Base-by-base conservation (phyloP, 2,113 vertebrate species). In the Potamarius usumacintae region DNA sequence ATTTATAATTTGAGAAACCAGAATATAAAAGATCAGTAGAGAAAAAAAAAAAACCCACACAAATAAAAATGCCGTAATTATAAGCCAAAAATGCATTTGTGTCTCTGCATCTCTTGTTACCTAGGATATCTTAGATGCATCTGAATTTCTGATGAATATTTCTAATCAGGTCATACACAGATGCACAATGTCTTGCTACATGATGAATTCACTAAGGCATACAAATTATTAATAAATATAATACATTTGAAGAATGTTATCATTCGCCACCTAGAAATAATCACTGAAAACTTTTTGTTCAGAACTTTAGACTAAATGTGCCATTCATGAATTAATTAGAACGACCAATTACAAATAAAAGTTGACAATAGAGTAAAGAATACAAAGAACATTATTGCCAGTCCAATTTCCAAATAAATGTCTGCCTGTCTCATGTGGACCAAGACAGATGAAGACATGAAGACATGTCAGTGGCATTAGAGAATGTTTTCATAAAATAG, bases 211-310 rank as follows among this genome's bases (percentile, higher is more conserved):
- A 52, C 10, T 25, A n/a, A 85, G 71, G 74, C 22, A 88, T 88
- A 92, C 93, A 91, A 93, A 92, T 89, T 90, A 93, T 92, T 89
- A 93, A 83, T 79, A 82, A 86, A 86, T 76, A 72, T 91, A 92
- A 94, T 92, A 85, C 82, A 87, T 92, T 89, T 86, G 84, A 86
- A 86, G 85, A 84, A 52, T 85, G 87, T 82, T 52, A 79, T 86
- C 71, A 93, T 93, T 91, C 90, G 65, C 71, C 85, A 86, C 60
- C 60, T 82, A 83, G 57, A 67, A 69, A 78, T 88, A 63, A 18
- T 79, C 20, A 60, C 15, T 65, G 3, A 17, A 52, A 85, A n/a
- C 77, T 50, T 82, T 65, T 55, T 83, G 57, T 60, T 82, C 42
- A 84, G 50, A 87, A 63, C n/a, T 87, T 79, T 6, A 79, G 10